These are phyloP conservation scores for Epinotia demarniana DNA, from an alignment of 2,888 invertebrate genomes.

Conservation along the genomic window DNA sequence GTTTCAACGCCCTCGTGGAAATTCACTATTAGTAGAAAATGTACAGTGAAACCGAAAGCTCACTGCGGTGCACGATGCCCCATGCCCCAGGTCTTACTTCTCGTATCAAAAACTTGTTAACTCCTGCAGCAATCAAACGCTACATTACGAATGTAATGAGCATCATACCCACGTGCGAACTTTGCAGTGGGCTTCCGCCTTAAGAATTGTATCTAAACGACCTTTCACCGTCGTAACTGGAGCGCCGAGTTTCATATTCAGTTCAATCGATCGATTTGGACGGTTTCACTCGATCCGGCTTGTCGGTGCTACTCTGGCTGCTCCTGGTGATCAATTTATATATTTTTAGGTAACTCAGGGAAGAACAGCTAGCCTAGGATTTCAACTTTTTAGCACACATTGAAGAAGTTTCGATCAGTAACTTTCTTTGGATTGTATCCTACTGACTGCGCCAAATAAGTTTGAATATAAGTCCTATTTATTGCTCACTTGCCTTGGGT, in stretches of 20 bases:
- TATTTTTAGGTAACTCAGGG: background rate
- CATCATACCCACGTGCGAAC: background rate
- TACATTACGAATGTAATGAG: background rate
- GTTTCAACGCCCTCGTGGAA: background rate
- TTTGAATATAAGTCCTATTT: no score
- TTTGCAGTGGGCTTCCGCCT: background rate
- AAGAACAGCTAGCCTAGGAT: background rate
- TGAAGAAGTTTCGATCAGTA: background rate
- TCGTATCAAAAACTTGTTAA: background rate
- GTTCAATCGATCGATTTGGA: slow-evolving; percentile 79
- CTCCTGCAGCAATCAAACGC: background rate
- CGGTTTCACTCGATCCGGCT: slow-evolving; percentile 76
- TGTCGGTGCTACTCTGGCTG: slow-evolving; percentile 76
- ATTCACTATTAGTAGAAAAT: slow-evolving; percentile 18
- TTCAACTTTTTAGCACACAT: background rate
- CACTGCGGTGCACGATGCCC: background rate
- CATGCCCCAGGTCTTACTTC: background rate
- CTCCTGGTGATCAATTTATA: slow-evolving; percentile 62
- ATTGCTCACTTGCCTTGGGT: no score
- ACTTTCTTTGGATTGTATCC: background rate
- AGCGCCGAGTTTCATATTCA: slow-evolving; percentile 27
- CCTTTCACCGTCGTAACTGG: slow-evolving; percentile 23
- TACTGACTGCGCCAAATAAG: background rate
- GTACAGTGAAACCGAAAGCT: slow-evolving; percentile 10
- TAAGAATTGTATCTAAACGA: slow-evolving; percentile 21